Evolutionary conservation across 2,888 invertebrate species (phyloP), one percentile per base, ranked within the genome.

Genomic region (Diplolepis rosae): DNA sequence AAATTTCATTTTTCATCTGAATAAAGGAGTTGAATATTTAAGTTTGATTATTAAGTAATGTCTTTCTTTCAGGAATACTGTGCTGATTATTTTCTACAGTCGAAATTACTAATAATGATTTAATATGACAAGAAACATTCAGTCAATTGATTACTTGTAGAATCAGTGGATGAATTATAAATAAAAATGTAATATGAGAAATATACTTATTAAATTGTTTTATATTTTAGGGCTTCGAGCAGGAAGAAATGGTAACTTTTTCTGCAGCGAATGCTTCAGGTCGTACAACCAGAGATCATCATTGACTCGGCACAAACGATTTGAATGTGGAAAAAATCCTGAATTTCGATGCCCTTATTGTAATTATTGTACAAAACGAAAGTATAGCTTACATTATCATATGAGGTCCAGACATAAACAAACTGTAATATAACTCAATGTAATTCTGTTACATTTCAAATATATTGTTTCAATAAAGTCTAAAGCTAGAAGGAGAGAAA

Each of bases 281-380:
- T 61, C 61, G 3, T 61, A 61, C 35, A 61, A 39, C 7, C 61
- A 61, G 32, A 61, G 35, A 32, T 61, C 61, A 61, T 35, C 35
- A 7, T 61, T 61, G 39, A 61, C 61, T 22, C 35, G 61, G 7
- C 61, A 61, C 13, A 61, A 35, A 13, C n/a, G 35, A 35, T 61
- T 61, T n/a, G 61, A 61, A n/a, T 61, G 61, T 24, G 61, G 61
- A 13, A 61, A 39, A 39, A 24, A 35, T 61, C 61, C 61, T 0
- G 24, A 35, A 61, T 61, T 61, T 11, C 61, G 22, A 1, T 61
- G 61, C 39, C 61, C 61, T 5, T 27, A 39, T 24, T 61, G 61
- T 32, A 18, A 39, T 24, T 61, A 61, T 18, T 61, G 61, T 61
- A 61, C 61, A 18, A 61, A 61, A 61, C 18, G 61, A 61, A 61